Evolutionary conservation across 2,888 invertebrate species (phyloP), one percentile per base, ranked within the genome.

Genomic region (Scelioninae gen. 1): DNA sequence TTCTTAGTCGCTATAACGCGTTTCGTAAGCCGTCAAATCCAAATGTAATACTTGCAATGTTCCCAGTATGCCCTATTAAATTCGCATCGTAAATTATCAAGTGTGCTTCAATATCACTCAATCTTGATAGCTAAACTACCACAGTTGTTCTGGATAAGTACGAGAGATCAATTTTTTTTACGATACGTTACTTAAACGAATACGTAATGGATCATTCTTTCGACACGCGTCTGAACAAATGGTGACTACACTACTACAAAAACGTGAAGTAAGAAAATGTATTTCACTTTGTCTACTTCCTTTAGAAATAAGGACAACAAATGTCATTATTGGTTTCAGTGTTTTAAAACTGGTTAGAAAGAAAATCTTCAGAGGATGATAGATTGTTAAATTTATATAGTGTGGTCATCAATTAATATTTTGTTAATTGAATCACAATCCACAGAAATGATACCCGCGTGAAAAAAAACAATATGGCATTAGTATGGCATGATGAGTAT

Each of bases 61-160:
- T 43, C 23, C 47, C 49, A 34, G 60, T 62, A 31, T 51, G 56
- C 56, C 60, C 38, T 60, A 80, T 66, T 66, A 47, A 66, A 55
- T 74, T 68, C 56, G 32, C 49, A 15, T 49, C 55, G 62, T 74
- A 80, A 74, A 80, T 80, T 68, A 74, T 80, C 80, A 68, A 74
- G 62, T 68, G 45, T 60, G 13, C 62, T 63, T 66, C 56, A 69
- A 69, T 69, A 62, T 68, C 68, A 40, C 62, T 80, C 63, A 62
- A 62, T 53, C 69, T 72, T 79, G 66, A 68, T 72, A 72, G 71
- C 34, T 29, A 49, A 16, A 8, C 47, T 23, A 49, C 58, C 43
- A 34, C 31, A 62, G 79, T 60, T 72, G 51, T 47, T 47, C 60
- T 34, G 53, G 53, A 65, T 66, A 79, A 79, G 72, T 45, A 34